Evolutionary conservation across 53 echinoderm and acorn worm genomes (phyloP).

Genomic region (Holothuria scabra): DNA sequence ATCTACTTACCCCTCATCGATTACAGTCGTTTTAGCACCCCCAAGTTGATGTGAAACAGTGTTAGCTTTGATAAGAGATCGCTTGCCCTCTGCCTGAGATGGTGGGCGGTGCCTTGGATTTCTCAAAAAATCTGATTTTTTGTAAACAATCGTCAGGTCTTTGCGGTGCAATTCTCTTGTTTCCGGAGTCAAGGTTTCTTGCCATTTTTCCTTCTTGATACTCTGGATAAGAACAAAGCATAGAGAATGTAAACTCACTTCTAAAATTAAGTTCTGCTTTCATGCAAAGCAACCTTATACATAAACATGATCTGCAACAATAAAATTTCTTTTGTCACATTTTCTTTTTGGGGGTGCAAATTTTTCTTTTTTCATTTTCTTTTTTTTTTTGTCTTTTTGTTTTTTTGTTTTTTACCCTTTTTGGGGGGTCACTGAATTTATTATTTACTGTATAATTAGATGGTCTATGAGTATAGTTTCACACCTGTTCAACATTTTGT

Average conservation of each 20-base stretch:
- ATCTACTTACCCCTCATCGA: slow-evolving; percentile 75
- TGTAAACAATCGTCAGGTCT: slow-evolving; percentile 89
- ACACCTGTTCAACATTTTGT: too few relatives aligned
- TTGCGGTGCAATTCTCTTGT: slow-evolving; percentile 82
- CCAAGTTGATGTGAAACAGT: slow-evolving; percentile 80
- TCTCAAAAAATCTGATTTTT: slow-evolving; percentile 89
- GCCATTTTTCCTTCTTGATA: slow-evolving; percentile 66
- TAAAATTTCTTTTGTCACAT: too few relatives aligned
- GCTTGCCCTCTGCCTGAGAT: slow-evolving; percentile 72
- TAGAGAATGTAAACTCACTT: neutral
- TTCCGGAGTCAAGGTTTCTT: slow-evolving; percentile 77
- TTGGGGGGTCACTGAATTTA: too few relatives aligned
- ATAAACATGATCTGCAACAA: too few relatives aligned
- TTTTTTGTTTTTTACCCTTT: too few relatives aligned
- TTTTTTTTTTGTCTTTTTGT: too few relatives aligned
- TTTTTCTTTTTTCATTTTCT: too few relatives aligned
- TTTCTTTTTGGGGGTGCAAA: too few relatives aligned
- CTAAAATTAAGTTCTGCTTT: neutral
- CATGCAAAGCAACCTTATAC: too few relatives aligned
- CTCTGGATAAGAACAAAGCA: slow-evolving; percentile 7
- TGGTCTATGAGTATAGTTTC: too few relatives aligned
- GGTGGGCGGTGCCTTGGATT: slow-evolving; percentile 95
- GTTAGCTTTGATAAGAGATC: slow-evolving; percentile 84
- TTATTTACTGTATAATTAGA: too few relatives aligned
- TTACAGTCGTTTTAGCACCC: slow-evolving; percentile 91